These are phyloP conservation scores for Anguilla megastoma DNA, from an alignment of 2,797 vertebrate species.

Conservation along the genomic window DNA sequence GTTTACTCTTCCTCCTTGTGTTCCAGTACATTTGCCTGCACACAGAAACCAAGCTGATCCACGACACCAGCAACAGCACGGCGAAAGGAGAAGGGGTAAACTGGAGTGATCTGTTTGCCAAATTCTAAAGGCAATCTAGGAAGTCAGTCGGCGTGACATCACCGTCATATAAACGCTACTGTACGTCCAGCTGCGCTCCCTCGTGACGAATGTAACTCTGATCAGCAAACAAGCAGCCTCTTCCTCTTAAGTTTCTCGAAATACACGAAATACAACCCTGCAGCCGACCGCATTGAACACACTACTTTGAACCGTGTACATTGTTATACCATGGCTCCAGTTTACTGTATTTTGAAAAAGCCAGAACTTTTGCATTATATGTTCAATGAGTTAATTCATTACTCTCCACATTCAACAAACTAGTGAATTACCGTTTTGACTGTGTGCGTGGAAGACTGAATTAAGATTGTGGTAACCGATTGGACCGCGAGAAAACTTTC, in stretches of 20 bases:
- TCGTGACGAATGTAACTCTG: conserved; percentile 97
- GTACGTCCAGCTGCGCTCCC: conserved; percentile 98
- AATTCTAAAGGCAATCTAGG: conserved; percentile 86
- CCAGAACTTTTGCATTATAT: no score
- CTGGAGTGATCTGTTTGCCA: conserved; percentile 83
- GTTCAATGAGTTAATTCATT: no score
- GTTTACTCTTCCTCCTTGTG: conserved; percentile 30
- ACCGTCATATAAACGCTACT: conserved; percentile 96
- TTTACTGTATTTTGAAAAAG: neutral
- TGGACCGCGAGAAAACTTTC: conserved; percentile 24
- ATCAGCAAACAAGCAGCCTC: conserved; percentile 71
- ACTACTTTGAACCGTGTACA: neutral
- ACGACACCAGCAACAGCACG: conserved; percentile 51
- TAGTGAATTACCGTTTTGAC: neutral
- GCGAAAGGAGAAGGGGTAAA: conserved; percentile 66
- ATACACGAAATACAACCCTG: neutral
- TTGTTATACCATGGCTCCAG: neutral
- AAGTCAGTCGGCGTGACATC: conserved; percentile 99
- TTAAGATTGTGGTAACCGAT: neutral
- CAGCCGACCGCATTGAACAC: neutral
- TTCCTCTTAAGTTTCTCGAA: conserved; percentile 66
- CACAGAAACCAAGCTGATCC: conserved; percentile 28
- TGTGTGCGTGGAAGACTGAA: conserved; percentile 15
- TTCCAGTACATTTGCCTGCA: conserved; percentile 29
- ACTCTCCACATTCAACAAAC: no score